Evolutionary conservation across 2,797 vertebrate species (phyloP).

Genomic region (Crocidura indochinensis): DNA sequence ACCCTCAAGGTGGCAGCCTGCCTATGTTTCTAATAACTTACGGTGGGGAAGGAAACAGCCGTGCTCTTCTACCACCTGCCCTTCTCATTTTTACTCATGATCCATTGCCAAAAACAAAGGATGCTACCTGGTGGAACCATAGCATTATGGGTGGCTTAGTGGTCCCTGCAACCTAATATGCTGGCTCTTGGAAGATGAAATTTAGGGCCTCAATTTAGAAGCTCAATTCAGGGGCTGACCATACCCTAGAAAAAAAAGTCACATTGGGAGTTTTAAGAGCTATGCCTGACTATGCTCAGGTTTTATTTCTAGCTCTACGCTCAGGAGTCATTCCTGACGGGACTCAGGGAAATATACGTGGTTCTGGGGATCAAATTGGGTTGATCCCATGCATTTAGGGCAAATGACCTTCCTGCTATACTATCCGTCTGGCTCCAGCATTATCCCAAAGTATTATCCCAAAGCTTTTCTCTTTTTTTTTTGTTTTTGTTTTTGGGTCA

Average conservation of each 20-base stretch:
- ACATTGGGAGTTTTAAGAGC: background rate
- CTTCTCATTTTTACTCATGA: constrained; percentile 10
- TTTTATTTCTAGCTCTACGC: too few species aligned
- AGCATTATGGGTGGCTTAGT: background rate
- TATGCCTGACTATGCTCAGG: too few species aligned
- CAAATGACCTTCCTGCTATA: too few species aligned
- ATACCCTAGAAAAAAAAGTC: background rate
- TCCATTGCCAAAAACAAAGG: constrained; percentile 27
- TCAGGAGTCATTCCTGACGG: too few species aligned
- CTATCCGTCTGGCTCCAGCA: background rate
- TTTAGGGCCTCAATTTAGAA: background rate
- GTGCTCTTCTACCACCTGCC: constrained; percentile 13
- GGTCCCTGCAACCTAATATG: background rate
- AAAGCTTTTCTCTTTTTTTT: too few species aligned
- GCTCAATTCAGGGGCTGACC: background rate
- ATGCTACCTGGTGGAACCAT: background rate
- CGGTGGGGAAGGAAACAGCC: constrained; percentile 1
- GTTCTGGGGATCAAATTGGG: too few species aligned
- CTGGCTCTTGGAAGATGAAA: background rate
- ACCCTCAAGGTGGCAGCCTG: constrained; percentile 38
- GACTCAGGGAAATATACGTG: too few species aligned
- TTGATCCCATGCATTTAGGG: too few species aligned
- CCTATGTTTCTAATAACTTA: constrained; percentile 49
- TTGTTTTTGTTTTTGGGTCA: too few species aligned
- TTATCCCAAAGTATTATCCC: background rate